Base-by-base conservation (phyloP, 2,797 vertebrate species). In the Catamblyrhynchus diadema region DNA sequence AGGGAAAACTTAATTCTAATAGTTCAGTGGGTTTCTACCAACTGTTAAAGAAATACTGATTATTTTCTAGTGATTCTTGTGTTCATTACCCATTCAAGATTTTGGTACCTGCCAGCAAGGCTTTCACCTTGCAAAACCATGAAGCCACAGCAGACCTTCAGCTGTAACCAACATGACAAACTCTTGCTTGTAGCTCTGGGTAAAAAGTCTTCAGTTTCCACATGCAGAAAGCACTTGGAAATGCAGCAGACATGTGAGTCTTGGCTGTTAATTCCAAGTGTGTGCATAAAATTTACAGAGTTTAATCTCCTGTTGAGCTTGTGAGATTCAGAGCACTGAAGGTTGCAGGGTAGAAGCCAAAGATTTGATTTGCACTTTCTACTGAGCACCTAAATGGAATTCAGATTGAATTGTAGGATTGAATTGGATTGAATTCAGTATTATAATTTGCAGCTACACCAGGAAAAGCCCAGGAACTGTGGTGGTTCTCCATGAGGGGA, bases 351-450 rank as follows among this genome's bases (percentile, higher is more conserved):
- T 54, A 62, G 42, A 81, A 80, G 47, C 9, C n/a, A 69, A 50
- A 87, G n/a, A 25, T 56, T 91, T 70, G 73, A 77, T 91, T 79
- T 85, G 16, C 28, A 12, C 67, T 89, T 90, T 61, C 53, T 32
- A 28, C 45, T 64, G 48, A 83, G 54, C 50, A 72, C 35, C 61
- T 92, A 64, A 80, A 54, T 53, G 24, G 39, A 71, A 88, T 71
- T 86, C 50, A 65, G 54, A 32, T 79, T 67, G 57, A 69, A 51
- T 35, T 5, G 16, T 25, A 71, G 47, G 21, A 50, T 65, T 3
- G 1, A 35, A 60, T 2, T 82, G 41, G 21, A 47, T 22, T 56
- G 25, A 81, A 66, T 50, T 84, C 47, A 69, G 10, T 39, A 44
- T 53, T 37, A 32, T 25, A 48, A 79, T 72, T 83, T 69, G 24